Evolutionary conservation across 2,888 invertebrate genomes (phyloP).

Genomic region (Scaptomyza tumidula): DNA sequence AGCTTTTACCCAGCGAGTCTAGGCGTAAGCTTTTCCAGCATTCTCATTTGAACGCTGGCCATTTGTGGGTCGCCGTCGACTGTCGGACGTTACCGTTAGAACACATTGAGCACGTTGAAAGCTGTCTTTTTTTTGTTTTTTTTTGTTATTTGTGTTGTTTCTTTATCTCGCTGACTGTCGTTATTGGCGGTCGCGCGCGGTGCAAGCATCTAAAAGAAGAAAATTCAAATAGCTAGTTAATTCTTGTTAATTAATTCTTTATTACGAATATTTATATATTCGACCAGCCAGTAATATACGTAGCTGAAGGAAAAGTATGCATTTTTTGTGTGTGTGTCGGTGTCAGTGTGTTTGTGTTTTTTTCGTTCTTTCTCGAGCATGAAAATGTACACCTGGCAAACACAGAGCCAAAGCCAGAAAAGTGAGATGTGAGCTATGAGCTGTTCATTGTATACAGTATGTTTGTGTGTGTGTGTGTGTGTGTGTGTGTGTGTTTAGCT

Average conservation of each 20-base stretch:
- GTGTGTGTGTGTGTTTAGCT: background rate
- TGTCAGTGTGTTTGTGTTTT: conserved; percentile 38
- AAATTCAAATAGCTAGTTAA: conserved; percentile 42
- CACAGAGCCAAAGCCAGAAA: conserved; percentile 19
- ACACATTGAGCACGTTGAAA: background rate
- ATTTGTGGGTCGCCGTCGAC: conserved; percentile 55
- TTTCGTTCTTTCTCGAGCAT: conserved; percentile 27
- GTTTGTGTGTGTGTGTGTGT: conserved; percentile 15
- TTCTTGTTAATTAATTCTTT: conserved; percentile 41
- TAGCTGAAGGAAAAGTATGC: conserved; percentile 6
- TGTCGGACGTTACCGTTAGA: conserved; percentile 28
- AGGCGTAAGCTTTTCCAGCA: conserved; percentile 62
- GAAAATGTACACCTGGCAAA: conserved; percentile 68
- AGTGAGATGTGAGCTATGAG: conserved; percentile 25
- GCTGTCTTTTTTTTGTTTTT: conserved; percentile 5
- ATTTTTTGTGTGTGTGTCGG: conserved; percentile 20
- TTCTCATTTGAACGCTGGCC: conserved; percentile 62
- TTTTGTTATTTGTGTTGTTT: conserved; percentile 3
- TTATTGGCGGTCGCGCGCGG: conserved; percentile 39
- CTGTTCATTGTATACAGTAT: background rate
- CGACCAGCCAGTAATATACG: conserved; percentile 11
- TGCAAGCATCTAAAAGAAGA: conserved; percentile 32
- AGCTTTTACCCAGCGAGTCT: conserved; percentile 47
- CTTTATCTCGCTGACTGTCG: conserved; percentile 20
- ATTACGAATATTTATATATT: conserved; percentile 28